phyloP scores from a whole-genome alignment of 2,888 invertebrate species.

The Erpobdella octoculata region DNA sequence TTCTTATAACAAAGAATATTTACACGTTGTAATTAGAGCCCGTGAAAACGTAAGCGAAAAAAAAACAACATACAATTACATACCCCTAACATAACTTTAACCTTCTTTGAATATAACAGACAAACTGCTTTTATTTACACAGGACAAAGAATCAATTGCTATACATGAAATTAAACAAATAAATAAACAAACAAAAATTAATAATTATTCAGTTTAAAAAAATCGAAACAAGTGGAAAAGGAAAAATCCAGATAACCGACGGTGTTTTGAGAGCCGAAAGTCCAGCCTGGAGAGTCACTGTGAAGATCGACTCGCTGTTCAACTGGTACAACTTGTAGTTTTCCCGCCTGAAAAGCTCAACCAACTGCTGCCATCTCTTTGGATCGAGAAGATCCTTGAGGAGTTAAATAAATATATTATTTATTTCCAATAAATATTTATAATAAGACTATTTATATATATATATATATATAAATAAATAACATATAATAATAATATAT shows the following conservation, averaged over 20 bases:
- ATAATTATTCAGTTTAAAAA: too few relatives aligned
- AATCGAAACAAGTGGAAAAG: not conserved
- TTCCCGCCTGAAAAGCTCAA: conserved; percentile 82
- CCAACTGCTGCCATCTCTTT: conserved; percentile 75
- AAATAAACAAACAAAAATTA: too few relatives aligned
- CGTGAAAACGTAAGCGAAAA: too few relatives aligned
- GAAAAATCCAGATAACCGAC: conserved; percentile 39
- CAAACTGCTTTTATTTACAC: not conserved
- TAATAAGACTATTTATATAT: too few relatives aligned
- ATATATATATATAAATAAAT: too few relatives aligned
- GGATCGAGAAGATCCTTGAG: conserved; percentile 56
- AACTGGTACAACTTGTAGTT: conserved; percentile 90
- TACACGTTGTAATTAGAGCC: too few relatives aligned
- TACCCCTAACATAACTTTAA: too few relatives aligned
- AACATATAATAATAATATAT: too few relatives aligned
- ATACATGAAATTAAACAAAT: too few relatives aligned
- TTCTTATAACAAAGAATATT: not conserved
- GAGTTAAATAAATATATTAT: not conserved
- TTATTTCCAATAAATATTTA: too few relatives aligned
- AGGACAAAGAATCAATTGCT: too few relatives aligned
- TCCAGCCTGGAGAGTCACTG: conserved; percentile 83
- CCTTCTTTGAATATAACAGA: not conserved
- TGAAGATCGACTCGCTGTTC: conserved; percentile 79
- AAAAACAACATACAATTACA: too few relatives aligned
- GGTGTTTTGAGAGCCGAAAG: conserved; percentile 90